Conservation (phyloP, 37 sponge, comb jelly and placozoan genomes). For the Chondrosia reniformis region DNA sequence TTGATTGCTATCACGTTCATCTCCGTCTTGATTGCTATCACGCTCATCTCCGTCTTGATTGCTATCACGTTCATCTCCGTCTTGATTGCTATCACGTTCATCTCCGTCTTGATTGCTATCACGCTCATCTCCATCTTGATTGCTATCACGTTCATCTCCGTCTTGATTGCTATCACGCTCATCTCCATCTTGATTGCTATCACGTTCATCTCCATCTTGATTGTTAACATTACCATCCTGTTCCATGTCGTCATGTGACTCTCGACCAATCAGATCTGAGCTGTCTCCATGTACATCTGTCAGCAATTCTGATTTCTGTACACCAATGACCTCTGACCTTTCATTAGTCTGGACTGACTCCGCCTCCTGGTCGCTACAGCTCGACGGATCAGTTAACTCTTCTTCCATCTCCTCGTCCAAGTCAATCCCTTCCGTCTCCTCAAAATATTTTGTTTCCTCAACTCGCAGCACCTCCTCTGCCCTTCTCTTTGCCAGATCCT, state of each 20-base stretch:
- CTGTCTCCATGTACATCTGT: not conserved
- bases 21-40: not conserved
- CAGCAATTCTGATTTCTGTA: not conserved
- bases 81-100: not conserved
- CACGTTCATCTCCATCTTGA: not conserved
- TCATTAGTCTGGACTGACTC: not conserved
- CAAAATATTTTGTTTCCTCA: conserved; percentile 24
- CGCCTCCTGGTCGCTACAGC: not conserved
- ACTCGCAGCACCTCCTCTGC: conserved; percentile 41
- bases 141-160: not conserved
- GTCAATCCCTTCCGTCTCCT: conserved; percentile 5
- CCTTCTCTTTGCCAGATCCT: conserved; percentile 35
- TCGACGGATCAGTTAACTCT: conserved; percentile 4
- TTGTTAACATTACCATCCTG: not conserved
- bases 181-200: not conserved
- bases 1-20: not conserved
- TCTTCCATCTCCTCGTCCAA: not conserved
- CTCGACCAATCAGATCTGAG: not conserved
- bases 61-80: not conserved
- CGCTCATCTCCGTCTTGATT: not conserved
- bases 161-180: not conserved
- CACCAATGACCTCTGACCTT: not conserved
- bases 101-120: not conserved
- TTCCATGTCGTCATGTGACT: not conserved
- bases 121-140: not conserved